phyloP scores from a whole-genome alignment of 2,113 vertebrate species.

The Rhinichthys klamathensis region DNA sequence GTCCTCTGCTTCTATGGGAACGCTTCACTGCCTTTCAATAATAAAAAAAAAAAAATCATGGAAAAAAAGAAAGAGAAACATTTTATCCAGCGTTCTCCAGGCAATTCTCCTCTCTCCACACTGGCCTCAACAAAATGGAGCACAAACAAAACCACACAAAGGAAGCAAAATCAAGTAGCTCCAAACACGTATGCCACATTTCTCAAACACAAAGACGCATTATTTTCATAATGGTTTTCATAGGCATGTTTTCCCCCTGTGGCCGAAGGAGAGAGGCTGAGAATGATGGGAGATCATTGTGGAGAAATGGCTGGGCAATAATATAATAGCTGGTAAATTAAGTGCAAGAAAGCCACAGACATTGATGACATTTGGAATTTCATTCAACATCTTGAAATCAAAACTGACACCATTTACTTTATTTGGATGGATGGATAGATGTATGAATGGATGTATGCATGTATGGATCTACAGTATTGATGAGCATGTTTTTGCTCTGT shows the following conservation, averaged over 20 bases:
- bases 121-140: slow-evolving; percentile 59
- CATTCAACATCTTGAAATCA: background rate
- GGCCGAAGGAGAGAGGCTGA: background rate
- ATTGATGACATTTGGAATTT: background rate
- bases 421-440: too few relatives aligned
- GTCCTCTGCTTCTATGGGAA: slow-evolving; percentile 69
- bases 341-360: slow-evolving; percentile 51
- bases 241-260: slow-evolving; percentile 45
- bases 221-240: slow-evolving; percentile 51
- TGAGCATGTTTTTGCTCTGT: background rate
- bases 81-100: slow-evolving; percentile 63
- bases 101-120: slow-evolving; percentile 59
- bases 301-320: slow-evolving; percentile 64
- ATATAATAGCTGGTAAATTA: slow-evolving; percentile 68
- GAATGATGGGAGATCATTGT: slow-evolving; percentile 51
- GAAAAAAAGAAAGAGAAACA: slow-evolving; percentile 51
- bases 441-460: too few relatives aligned
- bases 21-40: slow-evolving; percentile 76
- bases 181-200: slow-evolving; percentile 41
- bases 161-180: slow-evolving; percentile 12
- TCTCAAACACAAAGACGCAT: slow-evolving; percentile 55
- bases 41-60: slow-evolving; percentile 62
- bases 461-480: too few relatives aligned
- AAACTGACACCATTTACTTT: background rate
- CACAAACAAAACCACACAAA: slow-evolving; percentile 56